phyloP scores from a whole-genome alignment of 2,797 vertebrate species.

The Lutjanus campechanus region DNA sequence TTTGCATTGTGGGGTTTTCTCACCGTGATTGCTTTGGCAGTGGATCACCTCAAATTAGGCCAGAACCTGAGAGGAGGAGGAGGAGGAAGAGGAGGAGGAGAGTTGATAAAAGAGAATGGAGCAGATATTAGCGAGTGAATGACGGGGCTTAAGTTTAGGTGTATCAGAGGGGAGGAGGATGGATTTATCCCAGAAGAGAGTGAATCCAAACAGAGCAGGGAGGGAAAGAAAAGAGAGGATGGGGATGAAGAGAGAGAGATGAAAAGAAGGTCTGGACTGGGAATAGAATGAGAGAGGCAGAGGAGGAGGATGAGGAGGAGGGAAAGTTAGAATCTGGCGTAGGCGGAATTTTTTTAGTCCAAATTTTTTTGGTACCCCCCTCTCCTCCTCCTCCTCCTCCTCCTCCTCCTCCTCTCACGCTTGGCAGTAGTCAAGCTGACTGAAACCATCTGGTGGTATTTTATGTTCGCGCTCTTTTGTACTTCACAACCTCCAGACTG shows the following conservation, averaged over 20 bases:
- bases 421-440: constrained; percentile 25
- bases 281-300: constrained; percentile 36
- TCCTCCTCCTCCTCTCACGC: neutral
- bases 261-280: constrained; percentile 33
- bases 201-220: neutral
- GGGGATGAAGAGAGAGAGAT: neutral
- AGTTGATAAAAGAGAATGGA: constrained; percentile 7
- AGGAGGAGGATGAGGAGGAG: constrained; percentile 30
- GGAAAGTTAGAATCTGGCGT: constrained; percentile 7
- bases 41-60: constrained; percentile 26
- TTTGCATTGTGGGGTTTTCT: constrained; percentile 38
- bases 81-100: neutral
- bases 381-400: neutral
- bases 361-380: neutral
- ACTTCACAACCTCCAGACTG: constrained; percentile 1
- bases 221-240: neutral
- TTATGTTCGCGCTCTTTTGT: neutral
- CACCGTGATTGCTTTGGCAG: constrained; percentile 1
- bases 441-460: constrained; percentile 48
- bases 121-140: constrained; percentile 1
- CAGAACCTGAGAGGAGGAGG: constrained; percentile 31
- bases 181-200: neutral
- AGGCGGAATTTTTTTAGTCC: constrained; percentile 18
- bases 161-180: constrained; percentile 7
- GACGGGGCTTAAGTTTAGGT: neutral